Conservation (phyloP, 2,888 invertebrate genomes). For the Boloria euphrosyne region DNA sequence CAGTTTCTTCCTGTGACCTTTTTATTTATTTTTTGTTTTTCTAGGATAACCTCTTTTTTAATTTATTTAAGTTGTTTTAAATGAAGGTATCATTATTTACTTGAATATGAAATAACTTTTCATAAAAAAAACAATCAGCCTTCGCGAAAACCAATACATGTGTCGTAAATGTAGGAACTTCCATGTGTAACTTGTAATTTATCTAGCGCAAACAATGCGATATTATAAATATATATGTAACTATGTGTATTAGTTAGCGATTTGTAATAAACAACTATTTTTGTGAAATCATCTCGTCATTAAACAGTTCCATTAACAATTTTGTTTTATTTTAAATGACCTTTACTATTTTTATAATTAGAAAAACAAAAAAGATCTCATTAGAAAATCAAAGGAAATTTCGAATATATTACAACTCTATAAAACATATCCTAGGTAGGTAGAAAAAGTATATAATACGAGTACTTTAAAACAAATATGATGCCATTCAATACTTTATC, state of each 20-base stretch:
- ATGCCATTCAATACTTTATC: too few relatives aligned
- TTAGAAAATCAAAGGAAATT: too few relatives aligned
- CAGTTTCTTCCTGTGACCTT: too few relatives aligned
- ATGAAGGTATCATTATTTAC: too few relatives aligned
- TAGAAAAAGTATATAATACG: too few relatives aligned
- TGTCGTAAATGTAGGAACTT: background rate
- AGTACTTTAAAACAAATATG: too few relatives aligned
- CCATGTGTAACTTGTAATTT: slow-evolving; percentile 8
- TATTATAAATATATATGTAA: slow-evolving; percentile 25
- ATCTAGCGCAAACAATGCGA: slow-evolving; percentile 21
- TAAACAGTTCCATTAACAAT: slow-evolving; percentile 64
- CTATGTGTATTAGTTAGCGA: slow-evolving; percentile 30
- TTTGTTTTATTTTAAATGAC: slow-evolving; percentile 42
- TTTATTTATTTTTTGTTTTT: too few relatives aligned
- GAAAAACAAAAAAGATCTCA: too few relatives aligned
- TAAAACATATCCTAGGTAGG: too few relatives aligned
- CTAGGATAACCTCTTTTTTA: too few relatives aligned
- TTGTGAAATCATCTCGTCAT: slow-evolving; percentile 74
- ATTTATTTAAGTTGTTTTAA: too few relatives aligned
- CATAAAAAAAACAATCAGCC: background rate
- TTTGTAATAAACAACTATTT: slow-evolving; percentile 48
- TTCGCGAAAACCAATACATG: background rate
- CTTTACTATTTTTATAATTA: background rate
- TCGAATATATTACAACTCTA: too few relatives aligned
- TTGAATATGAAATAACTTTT: slow-evolving; percentile 13